Conservation (phyloP, 2,797 vertebrate genomes). For the Notolabrus celidotus region DNA sequence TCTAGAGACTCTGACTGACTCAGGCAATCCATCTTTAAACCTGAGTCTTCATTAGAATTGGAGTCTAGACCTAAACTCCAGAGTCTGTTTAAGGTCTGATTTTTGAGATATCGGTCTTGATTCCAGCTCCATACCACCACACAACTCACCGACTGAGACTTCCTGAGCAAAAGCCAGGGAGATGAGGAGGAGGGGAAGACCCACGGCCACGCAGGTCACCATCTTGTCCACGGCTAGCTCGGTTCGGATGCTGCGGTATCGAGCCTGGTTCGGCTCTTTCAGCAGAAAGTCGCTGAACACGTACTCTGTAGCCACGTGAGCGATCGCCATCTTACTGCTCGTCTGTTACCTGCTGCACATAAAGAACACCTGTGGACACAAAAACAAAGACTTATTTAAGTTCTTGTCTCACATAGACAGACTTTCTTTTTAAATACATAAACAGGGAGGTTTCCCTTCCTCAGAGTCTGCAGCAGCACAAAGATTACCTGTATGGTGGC, state of each 20-base stretch:
- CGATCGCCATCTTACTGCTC: constrained; percentile 90
- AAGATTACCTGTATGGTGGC: too few species aligned
- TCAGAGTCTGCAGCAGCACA: too few species aligned
- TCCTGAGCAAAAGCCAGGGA: constrained; percentile 97
- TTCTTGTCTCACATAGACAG: too few species aligned
- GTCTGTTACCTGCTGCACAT: constrained; percentile 8
- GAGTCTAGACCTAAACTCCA: too few species aligned
- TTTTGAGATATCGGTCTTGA: too few species aligned
- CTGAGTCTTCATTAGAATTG: too few species aligned
- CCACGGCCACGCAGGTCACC: constrained; percentile 92
- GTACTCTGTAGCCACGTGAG: constrained; percentile 94
- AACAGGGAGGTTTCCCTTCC: too few species aligned
- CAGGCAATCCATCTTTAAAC: too few species aligned
- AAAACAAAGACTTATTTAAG: too few species aligned
- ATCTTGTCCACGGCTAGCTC: constrained; percentile 95
- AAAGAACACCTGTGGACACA: constrained; percentile 26
- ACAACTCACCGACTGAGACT: constrained; percentile 85
- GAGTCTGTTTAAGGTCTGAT: too few species aligned
- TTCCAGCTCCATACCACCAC: too few species aligned
- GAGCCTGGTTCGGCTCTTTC: constrained; percentile 89
- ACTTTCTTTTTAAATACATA: too few species aligned
- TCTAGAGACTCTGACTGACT: neutral
- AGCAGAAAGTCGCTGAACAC: constrained; percentile 95
- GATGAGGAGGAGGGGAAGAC: constrained; percentile 94
- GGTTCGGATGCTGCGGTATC: constrained; percentile 89